Conservation (phyloP, 2,113 vertebrate genomes). For the Rissa tridactyla region DNA sequence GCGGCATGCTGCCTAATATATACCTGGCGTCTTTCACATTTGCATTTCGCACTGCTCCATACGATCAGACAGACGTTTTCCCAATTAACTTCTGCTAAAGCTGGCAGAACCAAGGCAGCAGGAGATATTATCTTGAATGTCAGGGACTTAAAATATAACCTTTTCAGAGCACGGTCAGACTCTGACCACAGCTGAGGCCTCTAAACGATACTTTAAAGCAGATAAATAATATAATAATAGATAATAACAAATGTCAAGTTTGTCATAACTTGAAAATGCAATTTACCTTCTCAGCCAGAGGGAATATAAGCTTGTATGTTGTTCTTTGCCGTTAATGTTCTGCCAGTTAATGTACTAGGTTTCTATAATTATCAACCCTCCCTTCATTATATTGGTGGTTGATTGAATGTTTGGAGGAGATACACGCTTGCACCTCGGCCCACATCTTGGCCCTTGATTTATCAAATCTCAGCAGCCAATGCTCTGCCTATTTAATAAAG, state of each 20-base stretch:
- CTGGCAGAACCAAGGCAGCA: background rate
- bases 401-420: background rate
- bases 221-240: constrained; percentile 28
- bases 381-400: background rate
- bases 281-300: constrained; percentile 11
- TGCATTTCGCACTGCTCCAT: background rate
- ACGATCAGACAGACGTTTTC: background rate
- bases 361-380: constrained; percentile 14
- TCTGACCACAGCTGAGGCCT: background rate
- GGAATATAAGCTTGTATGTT: background rate
- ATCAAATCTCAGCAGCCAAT: background rate
- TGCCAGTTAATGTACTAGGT: background rate
- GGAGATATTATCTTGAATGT: constrained; percentile 16
- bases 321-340: background rate
- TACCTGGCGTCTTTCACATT: background rate
- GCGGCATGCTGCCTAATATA: background rate
- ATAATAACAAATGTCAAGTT: constrained; percentile 36
- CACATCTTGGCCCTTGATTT: background rate
- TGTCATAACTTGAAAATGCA: constrained; percentile 9
- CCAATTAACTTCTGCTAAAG: constrained; percentile 17
- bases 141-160: constrained; percentile 34
- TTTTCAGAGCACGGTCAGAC: background rate
- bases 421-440: background rate
- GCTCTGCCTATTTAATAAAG: background rate
- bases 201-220: background rate